Evolutionary conservation across 2,113 vertebrate genomes (phyloP), one percentile per base, ranked within the genome.

Genomic region (Spea bombifrons): DNA sequence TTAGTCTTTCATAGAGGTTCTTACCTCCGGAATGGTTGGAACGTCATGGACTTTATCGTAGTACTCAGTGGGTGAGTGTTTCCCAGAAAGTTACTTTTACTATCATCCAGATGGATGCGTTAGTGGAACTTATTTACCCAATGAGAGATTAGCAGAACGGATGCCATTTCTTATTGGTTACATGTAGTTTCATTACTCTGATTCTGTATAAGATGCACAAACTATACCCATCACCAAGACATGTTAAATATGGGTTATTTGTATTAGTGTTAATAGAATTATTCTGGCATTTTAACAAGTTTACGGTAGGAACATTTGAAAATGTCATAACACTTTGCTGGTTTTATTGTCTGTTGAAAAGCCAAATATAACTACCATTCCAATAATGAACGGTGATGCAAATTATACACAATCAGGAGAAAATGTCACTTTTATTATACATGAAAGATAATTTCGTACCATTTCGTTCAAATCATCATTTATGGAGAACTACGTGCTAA

Each of bases 1-100:
- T 97, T 99, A 0, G 96, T 96, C 66, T 98, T 99, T 88, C 97
- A 99, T 86, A 99, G 98, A 90, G 97, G 97, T 63, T 99, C 97
- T 0, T 99, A 99, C 88, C 93, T 99, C 81, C 94, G 97, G 78
- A 98, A 97, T 0, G 97, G 97, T 78, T 99, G 97, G 97, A 99
- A 99, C 3, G 94, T 99, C 85, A 99, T 99, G 97, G 97, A 99
- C 89, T 99, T 99, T 89, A 99, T 99, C 0, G 97, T 99, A 82
- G 96, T 98, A 76, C 95, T 99, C 84, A 99, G 97, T 0, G 97
- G 97, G 97, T 99, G 87, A 97, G 97, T 95, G 0, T 0, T 50
- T 30, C 10, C 12, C 16, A 16, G 2, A 59, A 49, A 57, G 0
- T n/a, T 63, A 9, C 13, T 44, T 70, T 48, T 3, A 48, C 43